phyloP scores from a whole-genome alignment of 2,113 vertebrate genomes.

The Bos javanicus region DNA sequence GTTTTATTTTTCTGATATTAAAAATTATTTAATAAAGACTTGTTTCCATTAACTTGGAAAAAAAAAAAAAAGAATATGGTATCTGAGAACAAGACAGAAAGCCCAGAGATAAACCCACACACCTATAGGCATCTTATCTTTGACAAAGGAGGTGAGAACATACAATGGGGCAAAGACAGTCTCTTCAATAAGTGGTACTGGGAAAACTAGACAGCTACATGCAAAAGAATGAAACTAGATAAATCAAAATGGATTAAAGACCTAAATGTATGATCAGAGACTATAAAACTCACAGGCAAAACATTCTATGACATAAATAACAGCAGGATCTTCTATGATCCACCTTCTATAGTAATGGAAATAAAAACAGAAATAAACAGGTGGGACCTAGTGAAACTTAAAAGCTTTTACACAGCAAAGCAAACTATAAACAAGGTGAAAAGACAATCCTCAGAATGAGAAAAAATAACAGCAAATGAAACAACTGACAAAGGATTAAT shows the following conservation, averaged over 20 bases:
- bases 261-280: not conserved
- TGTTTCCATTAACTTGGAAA: constrained; percentile 93
- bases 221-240: not conserved
- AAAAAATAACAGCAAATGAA: not conserved
- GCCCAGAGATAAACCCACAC: not conserved
- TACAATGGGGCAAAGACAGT: not conserved
- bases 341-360: not conserved
- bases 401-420: not conserved
- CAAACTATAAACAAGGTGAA: not conserved
- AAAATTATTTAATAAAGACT: constrained; percentile 98
- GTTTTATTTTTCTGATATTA: constrained; percentile 99
- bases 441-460: not conserved
- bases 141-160: not conserved
- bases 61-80: not conserved
- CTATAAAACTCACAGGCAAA: not conserved
- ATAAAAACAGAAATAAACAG: not conserved
- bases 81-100: not conserved
- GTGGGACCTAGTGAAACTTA: not conserved
- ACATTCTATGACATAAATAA: not conserved
- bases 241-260: not conserved
- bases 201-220: not conserved
- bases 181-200: not conserved
- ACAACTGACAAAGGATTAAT: not conserved
- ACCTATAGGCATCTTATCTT: too few species aligned
- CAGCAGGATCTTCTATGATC: not conserved